phyloP scores from a whole-genome alignment of 2,888 invertebrate species.

The Philopedon plagiatum region DNA sequence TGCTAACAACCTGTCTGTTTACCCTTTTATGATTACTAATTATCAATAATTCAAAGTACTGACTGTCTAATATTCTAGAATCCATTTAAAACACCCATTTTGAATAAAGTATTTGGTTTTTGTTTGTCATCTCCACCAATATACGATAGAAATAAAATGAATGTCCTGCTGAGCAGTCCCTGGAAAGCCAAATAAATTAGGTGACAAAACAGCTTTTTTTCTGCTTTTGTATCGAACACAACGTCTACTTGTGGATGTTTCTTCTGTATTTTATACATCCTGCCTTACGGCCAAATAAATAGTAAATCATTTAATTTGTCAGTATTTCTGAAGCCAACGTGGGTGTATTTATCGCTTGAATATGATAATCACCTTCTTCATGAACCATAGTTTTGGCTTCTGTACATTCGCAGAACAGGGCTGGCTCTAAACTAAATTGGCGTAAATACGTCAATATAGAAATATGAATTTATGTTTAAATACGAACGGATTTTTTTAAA shows the following conservation, averaged over 20 bases:
- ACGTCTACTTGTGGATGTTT: constrained; percentile 37
- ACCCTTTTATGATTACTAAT: background rate
- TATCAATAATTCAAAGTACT: background rate
- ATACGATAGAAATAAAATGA: constrained; percentile 20
- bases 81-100: background rate
- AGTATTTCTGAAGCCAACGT: constrained; percentile 62
- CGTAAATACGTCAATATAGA: background rate
- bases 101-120: constrained; percentile 12
- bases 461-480: background rate
- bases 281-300: constrained; percentile 60
- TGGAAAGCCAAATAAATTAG: constrained; percentile 51
- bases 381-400: constrained; percentile 51
- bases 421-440: background rate
- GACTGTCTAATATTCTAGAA: background rate
- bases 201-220: constrained; percentile 52
- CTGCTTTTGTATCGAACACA: constrained; percentile 44
- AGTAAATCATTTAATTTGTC: constrained; percentile 68
- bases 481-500: too few relatives aligned
- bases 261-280: constrained; percentile 60
- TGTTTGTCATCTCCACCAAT: constrained; percentile 22
- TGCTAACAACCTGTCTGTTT: too few relatives aligned
- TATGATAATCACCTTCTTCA: constrained; percentile 64
- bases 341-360: constrained; percentile 65
- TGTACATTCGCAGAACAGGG: constrained; percentile 19
- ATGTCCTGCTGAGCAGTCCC: constrained; percentile 45